These are phyloP conservation scores for Trichonephila clavata DNA, from an alignment of 1,140 invertebrate genomes.

Conservation along the genomic window DNA sequence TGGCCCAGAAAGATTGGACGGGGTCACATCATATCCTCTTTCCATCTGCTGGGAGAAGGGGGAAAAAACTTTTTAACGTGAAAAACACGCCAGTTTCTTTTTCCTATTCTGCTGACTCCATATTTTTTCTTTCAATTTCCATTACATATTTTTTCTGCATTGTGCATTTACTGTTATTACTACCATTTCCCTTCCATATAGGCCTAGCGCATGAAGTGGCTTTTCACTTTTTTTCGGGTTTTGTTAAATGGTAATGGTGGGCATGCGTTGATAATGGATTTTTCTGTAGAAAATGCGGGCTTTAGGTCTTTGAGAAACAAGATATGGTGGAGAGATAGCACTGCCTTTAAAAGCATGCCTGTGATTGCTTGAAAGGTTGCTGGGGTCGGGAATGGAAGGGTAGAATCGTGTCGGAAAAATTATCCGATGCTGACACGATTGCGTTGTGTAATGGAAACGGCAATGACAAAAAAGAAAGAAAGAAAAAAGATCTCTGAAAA, in stretches of 20 bases:
- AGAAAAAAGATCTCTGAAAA: background rate
- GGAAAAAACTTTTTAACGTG: background rate
- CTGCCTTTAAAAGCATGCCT: background rate
- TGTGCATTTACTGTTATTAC: slow-evolving; percentile 37
- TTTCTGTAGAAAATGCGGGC: slow-evolving; percentile 33
- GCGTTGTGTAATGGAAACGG: slow-evolving; percentile 5
- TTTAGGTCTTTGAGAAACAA: slow-evolving; percentile 30
- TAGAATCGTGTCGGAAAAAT: slow-evolving; percentile 21
- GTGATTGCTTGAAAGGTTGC: slow-evolving; percentile 26
- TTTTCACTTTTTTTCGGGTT: slow-evolving; percentile 8
- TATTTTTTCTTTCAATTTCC: slow-evolving; percentile 37
- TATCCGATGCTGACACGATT: slow-evolving; percentile 14
- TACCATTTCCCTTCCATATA: background rate
- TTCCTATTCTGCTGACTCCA: background rate
- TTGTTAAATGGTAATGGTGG: slow-evolving; percentile 38
- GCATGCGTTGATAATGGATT: slow-evolving; percentile 36
- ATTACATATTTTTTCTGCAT: slow-evolving; percentile 25
- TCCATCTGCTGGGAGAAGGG: background rate
- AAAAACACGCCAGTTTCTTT: slow-evolving; percentile 6
- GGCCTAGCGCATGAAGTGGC: background rate
- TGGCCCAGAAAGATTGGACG: slow-evolving; percentile 42
- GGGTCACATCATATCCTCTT: slow-evolving; percentile 21
- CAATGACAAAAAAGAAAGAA: background rate
- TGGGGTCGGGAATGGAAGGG: slow-evolving; percentile 8
- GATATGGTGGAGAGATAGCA: slow-evolving; percentile 6